Conservation (phyloP, 2,797 vertebrate genomes). For the Emys orbicularis region DNA sequence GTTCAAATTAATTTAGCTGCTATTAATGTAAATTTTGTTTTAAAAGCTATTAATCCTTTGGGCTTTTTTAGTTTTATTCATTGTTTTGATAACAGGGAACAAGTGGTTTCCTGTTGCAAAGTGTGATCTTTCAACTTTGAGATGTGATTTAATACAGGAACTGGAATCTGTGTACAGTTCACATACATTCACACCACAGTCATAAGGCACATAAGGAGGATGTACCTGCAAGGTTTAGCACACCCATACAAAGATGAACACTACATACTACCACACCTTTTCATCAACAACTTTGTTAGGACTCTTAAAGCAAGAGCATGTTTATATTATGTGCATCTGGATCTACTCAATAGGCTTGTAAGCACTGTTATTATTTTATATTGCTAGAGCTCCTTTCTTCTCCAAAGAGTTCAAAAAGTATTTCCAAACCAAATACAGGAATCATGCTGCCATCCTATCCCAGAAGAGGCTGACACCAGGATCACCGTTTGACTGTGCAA, state of each 20-base stretch:
- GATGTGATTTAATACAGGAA: neutral
- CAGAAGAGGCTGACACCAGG: neutral
- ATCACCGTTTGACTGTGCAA: neutral
- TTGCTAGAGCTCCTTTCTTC: neutral
- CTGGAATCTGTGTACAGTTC: neutral
- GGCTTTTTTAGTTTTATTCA: slow-evolving; percentile 5
- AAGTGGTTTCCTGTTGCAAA: neutral
- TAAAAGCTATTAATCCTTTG: neutral
- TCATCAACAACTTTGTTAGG: slow-evolving; percentile 23
- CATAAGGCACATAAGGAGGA: slow-evolving; percentile 12
- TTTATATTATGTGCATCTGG: neutral
- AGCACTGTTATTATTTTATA: neutral
- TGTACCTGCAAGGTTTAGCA: neutral
- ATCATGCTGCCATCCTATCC: neutral
- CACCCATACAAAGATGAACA: neutral
- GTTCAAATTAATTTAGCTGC: neutral
- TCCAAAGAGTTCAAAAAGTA: neutral
- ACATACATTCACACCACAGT: neutral
- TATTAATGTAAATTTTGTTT: neutral
- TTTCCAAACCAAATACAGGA: neutral
- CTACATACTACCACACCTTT: slow-evolving; percentile 11
- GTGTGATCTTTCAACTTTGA: slow-evolving; percentile 22
- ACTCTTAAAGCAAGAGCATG: slow-evolving; percentile 29
- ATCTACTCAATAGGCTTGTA: neutral
- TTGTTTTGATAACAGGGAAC: slow-evolving; percentile 13